phyloP scores from a whole-genome alignment of 2,113 vertebrate genomes.

The Parus major region DNA sequence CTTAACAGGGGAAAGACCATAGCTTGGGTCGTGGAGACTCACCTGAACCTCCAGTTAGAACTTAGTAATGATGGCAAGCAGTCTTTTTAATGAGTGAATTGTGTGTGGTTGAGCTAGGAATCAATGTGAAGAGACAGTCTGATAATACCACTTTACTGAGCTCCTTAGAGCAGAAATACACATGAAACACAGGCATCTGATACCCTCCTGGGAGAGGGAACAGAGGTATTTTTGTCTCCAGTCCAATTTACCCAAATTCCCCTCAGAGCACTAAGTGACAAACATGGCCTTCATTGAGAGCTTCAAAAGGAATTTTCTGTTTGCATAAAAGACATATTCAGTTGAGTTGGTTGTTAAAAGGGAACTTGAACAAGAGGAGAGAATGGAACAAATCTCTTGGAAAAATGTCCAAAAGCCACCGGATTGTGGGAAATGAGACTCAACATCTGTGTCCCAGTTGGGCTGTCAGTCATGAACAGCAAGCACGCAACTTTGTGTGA shows the following conservation, averaged over 20 bases:
- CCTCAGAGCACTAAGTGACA: background rate
- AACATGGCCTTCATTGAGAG: background rate
- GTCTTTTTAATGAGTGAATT: background rate
- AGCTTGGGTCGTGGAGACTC: background rate
- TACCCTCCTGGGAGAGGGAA: background rate
- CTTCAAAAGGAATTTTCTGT: background rate
- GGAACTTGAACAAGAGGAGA: background rate
- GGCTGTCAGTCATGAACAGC: background rate
- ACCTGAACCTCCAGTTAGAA: background rate
- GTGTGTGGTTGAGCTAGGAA: background rate
- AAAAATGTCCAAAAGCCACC: background rate
- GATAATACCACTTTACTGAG: background rate
- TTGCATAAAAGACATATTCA: background rate
- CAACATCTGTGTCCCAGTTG: conserved; percentile 1
- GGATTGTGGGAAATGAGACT: background rate
- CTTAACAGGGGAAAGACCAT: background rate
- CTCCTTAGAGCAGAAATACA: background rate
- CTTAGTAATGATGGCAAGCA: background rate
- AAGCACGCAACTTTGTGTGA: background rate
- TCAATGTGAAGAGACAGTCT: background rate
- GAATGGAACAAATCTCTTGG: background rate
- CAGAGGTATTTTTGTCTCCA: background rate
- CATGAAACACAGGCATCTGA: background rate
- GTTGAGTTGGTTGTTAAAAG: background rate
- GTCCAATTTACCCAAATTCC: background rate